Base-by-base conservation (phyloP, 1,140 invertebrate species). In the Diorhabda elongata region DNA sequence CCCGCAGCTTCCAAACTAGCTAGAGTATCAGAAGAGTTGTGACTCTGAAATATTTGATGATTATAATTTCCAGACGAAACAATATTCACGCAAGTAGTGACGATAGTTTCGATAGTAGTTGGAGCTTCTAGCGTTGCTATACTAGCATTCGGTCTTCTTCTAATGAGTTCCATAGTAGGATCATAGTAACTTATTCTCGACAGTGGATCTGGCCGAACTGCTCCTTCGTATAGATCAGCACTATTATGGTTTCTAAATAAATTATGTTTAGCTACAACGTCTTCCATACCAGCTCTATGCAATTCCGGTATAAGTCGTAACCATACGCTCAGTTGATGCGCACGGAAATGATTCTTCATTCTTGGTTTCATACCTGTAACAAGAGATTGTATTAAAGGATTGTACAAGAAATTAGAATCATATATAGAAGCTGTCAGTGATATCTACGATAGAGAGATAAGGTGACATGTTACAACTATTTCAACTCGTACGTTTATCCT, bases 251-350 rank as follows among this genome's bases (percentile, higher is more conserved):
- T 91, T 59, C 88, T 85, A 80, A 95, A 94, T 58, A 94, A 85
- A 82, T 94, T 94, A 82, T 94, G 92, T 68, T 89, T 85, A 8
- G 91, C 88, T 67, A 91, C 89, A 26, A 92, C 92, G 80, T 93
- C 92, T 75, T 94, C 91, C 90, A 94, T 93, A 9, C 93, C 93
- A 0, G 92, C 91, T 58, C 91, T 84, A 82, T 98, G 95, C 9
- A 98, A 86, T 80, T 96, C 94, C 0, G 96, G 96, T 59, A 98
- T 93, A 5, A 98, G 85, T 56, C 94, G 88, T 8, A 95, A 82
- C 96, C 96, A 98, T 60, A 98, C 94, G 3, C 95, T 96, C 41
- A 97, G 84, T 78, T 97, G 94, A 82, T 96, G 93, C 8, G 94
- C 94, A 42, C 95, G 86, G 82, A 95, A 98, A 81, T 97, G 96